Percentiles rank a stretch among this genome's conserved stretches.
phyloP scores from a whole-genome alignment of 2,797 vertebrate genomes.

The Danionella dracula region DNA sequence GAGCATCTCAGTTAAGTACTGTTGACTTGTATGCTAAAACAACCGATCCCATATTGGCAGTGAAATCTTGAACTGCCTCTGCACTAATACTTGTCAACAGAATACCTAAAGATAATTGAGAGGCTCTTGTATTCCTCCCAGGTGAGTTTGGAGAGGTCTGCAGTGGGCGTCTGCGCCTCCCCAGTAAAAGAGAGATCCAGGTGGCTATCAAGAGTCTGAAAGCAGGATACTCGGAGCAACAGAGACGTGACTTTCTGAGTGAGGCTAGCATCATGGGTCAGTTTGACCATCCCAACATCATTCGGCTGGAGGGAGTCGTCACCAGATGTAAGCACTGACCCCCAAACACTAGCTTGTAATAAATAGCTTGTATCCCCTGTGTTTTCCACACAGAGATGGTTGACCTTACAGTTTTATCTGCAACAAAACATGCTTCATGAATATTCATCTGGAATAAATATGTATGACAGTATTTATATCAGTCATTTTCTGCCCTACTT shows the following conservation, averaged over 20 bases:
- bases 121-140: slow-evolving; percentile 12
- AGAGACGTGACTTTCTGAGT: slow-evolving; percentile 73
- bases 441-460: slow-evolving; percentile 40
- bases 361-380: neutral
- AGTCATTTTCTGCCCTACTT: slow-evolving; percentile 27
- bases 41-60: no score
- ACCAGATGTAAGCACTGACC: slow-evolving; percentile 67
- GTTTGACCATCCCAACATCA: slow-evolving; percentile 77
- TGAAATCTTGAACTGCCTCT: no score
- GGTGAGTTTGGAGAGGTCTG: slow-evolving; percentile 60
- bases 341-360: neutral
- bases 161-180: slow-evolving; percentile 51
- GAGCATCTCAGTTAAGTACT: no score
- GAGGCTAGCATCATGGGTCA: slow-evolving; percentile 80
- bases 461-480: slow-evolving; percentile 26
- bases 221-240: slow-evolving; percentile 73
- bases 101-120: neutral
- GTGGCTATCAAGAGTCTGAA: slow-evolving; percentile 78
- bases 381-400: slow-evolving; percentile 3
- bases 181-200: slow-evolving; percentile 70
- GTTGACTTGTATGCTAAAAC: no score
- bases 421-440: slow-evolving; percentile 21
- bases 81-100: no score
- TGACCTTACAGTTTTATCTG: slow-evolving; percentile 19
- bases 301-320: slow-evolving; percentile 74